Conservation (phyloP, 2,888 invertebrate species). For the Pogonocherus hispidulus region DNA sequence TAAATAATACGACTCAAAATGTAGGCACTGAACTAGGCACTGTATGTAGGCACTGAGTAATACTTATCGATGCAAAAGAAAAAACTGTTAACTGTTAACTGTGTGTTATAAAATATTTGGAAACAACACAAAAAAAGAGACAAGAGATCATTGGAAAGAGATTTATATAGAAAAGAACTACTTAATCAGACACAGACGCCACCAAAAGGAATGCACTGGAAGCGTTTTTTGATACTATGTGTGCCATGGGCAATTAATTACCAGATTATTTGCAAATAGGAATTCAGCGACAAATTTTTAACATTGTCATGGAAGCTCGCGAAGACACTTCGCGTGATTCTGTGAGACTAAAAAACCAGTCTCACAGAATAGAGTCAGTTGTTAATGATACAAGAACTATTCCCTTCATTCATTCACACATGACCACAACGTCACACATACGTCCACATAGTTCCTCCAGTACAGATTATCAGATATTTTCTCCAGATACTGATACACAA, state of each 20-base stretch:
- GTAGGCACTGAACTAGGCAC: too few species aligned
- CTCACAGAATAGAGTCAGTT: too few species aligned
- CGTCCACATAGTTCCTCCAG: too few species aligned
- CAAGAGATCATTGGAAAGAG: constrained; percentile 1
- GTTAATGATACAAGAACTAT: too few species aligned
- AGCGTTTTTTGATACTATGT: too few species aligned
- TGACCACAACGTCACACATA: too few species aligned
- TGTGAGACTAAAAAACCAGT: too few species aligned
- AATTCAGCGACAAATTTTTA: constrained; percentile 28
- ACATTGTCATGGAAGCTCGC: constrained; percentile 7
- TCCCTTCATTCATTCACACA: too few species aligned
- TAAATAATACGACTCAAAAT: not conserved
- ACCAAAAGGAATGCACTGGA: not conserved
- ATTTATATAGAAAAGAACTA: not conserved
- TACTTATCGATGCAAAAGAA: not conserved
- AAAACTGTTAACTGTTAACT: too few species aligned
- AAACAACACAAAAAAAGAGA: not conserved
- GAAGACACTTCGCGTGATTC: not conserved
- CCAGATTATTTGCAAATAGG: constrained; percentile 34
- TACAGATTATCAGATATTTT: too few species aligned
- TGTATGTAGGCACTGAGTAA: not conserved
- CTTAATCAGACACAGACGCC: not conserved
- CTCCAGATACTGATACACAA: too few species aligned
- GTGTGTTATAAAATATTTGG: not conserved
- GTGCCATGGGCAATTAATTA: too few species aligned